phyloP scores from a whole-genome alignment of 23 tunicate genomes.

The Botrylloides violaceus region DNA sequence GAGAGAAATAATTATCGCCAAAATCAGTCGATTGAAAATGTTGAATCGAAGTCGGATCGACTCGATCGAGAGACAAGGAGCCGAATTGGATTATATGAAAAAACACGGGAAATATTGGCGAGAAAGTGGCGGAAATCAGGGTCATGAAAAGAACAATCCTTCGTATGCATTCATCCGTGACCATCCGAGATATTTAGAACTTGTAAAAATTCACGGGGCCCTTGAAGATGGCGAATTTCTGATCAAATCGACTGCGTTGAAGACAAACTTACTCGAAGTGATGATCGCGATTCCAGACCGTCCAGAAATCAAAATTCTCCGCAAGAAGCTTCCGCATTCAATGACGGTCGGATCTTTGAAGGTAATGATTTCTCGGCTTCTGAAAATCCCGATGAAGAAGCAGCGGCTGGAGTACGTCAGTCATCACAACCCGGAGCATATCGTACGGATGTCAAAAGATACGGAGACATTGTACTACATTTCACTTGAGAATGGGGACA shows the following conservation, averaged over 20 bases:
- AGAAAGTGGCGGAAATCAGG: constrained; percentile 78
- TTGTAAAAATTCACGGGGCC: constrained; percentile 67
- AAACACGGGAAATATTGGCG: constrained; percentile 61
- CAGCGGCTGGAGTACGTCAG: constrained; percentile 66
- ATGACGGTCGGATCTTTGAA: constrained; percentile 70
- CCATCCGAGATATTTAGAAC: constrained; percentile 80
- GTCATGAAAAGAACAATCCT: constrained; percentile 60
- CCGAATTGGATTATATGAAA: constrained; percentile 70
- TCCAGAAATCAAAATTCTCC: constrained; percentile 46
- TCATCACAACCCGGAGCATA: constrained; percentile 35
- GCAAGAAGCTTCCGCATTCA: constrained; percentile 50
- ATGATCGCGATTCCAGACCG: constrained; percentile 44
- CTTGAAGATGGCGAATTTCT: constrained; percentile 52
- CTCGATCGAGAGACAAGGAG: constrained; percentile 30
- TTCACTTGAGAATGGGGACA: constrained; percentile 44
- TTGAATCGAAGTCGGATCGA: constrained; percentile 29
- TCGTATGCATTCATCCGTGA: constrained; percentile 35
- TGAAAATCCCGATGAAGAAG: constrained; percentile 48
- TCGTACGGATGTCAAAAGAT: constrained; percentile 38
- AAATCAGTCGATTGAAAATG: constrained; percentile 38
- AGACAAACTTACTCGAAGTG: constrained; percentile 59
- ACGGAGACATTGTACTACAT: constrained; percentile 44
- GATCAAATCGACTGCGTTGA: constrained; percentile 65
- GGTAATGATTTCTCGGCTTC: constrained; percentile 41
- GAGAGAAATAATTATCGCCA: constrained; percentile 64